Conservation (phyloP, 2,888 invertebrate genomes). For the Andrena marginata region DNA sequence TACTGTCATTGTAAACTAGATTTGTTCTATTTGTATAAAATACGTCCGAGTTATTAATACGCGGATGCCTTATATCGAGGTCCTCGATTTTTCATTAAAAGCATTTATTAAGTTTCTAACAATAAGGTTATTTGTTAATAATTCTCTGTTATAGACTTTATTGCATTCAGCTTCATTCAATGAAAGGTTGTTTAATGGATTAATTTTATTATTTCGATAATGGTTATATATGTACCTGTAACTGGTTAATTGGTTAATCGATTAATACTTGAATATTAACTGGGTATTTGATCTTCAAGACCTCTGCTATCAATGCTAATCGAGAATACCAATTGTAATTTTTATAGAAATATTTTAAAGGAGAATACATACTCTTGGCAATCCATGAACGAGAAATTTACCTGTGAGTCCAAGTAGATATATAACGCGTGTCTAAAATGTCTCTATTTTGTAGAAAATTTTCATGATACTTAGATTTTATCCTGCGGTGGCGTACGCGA, state of each 20-base stretch:
- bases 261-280: conserved; percentile 18
- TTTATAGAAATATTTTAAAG: conserved; percentile 71
- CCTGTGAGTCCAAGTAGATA: conserved; percentile 55
- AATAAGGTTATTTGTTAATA: background rate
- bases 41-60: background rate
- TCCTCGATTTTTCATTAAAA: background rate
- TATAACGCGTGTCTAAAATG: conserved; percentile 43
- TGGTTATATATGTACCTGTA: conserved; percentile 8
- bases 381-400: conserved; percentile 62
- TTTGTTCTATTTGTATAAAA: no score
- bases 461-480: conserved; percentile 46
- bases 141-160: background rate
- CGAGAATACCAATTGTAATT: conserved; percentile 61
- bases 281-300: conserved; percentile 8
- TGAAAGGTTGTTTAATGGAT: conserved; percentile 14
- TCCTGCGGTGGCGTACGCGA: background rate
- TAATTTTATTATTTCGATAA: conserved; percentile 18
- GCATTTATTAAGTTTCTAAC: background rate
- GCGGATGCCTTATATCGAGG: background rate
- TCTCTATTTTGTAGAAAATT: conserved; percentile 46
- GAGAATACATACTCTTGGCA: conserved; percentile 64
- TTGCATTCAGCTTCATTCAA: background rate
- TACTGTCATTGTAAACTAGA: no score
- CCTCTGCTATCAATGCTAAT: conserved; percentile 37
- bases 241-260: conserved; percentile 8